A percentile compares a stretch with the other conserved stretches of the same genome.
phyloP scores from a whole-genome alignment of 2,888 invertebrate species.

The Dicycla oo region DNA sequence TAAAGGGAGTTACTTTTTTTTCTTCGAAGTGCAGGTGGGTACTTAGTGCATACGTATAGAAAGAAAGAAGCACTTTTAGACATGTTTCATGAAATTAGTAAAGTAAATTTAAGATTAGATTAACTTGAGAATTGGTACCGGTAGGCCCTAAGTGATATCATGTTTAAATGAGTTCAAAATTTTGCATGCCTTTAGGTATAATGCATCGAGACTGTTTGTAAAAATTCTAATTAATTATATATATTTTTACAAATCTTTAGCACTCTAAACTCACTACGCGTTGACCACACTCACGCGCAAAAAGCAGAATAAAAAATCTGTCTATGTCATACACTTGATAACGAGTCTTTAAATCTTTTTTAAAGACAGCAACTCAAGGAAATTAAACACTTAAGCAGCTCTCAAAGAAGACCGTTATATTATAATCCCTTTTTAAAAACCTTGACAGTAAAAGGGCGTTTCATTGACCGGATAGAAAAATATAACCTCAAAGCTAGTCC shows the following conservation, averaged over 20 bases:
- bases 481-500: constrained; percentile 2
- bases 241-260: neutral
- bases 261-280: neutral
- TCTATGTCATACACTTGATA: neutral
- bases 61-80: neutral
- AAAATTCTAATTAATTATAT: no score
- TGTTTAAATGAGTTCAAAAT: neutral
- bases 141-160: no score
- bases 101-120: neutral
- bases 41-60: neutral
- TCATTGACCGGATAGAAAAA: neutral
- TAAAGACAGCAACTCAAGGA: neutral
- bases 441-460: constrained; percentile 6
- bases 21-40: neutral
- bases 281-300: neutral
- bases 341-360: neutral
- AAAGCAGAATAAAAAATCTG: neutral
- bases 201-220: neutral
- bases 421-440: neutral
- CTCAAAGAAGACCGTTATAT: neutral
- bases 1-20: constrained; percentile 18
- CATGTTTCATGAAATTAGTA: constrained; percentile 1
- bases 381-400: neutral
- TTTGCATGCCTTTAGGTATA: neutral
- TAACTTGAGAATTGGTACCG: neutral